These are phyloP conservation scores for Graphium colonna DNA, from an alignment of 2,888 invertebrate species.

Conservation along the genomic window DNA sequence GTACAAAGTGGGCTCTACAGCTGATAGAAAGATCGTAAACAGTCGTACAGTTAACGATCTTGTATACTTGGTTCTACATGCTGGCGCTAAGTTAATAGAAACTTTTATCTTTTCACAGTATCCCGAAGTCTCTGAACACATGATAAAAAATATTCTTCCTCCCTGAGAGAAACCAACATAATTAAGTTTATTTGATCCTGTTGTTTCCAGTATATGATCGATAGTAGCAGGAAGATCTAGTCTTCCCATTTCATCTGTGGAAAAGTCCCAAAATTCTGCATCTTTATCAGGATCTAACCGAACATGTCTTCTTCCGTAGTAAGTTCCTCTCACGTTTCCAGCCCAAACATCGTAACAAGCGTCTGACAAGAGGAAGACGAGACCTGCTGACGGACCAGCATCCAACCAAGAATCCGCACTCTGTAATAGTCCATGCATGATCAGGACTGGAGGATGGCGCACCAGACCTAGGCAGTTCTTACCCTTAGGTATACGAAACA, in stretches of 20 bases:
- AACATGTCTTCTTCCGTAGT: slow-evolving; percentile 78
- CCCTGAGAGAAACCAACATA: slow-evolving; percentile 89
- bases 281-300: slow-evolving; percentile 48
- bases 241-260: slow-evolving; percentile 86
- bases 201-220: slow-evolving; percentile 50
- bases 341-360: slow-evolving; percentile 46
- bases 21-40: slow-evolving; percentile 28
- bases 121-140: slow-evolving; percentile 82
- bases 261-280: slow-evolving; percentile 64
- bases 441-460: slow-evolving; percentile 45
- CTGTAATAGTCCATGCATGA: slow-evolving; percentile 58
- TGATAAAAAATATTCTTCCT: slow-evolving; percentile 82
- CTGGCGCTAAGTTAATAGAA: slow-evolving; percentile 83
- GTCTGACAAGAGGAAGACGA: slow-evolving; percentile 40
- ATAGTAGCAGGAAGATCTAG: slow-evolving; percentile 86
- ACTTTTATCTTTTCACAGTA: slow-evolving; percentile 82
- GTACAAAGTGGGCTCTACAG: slow-evolving; percentile 35
- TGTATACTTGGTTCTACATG: slow-evolving; percentile 66
- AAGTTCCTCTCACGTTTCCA: slow-evolving; percentile 49
- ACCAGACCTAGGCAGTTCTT: slow-evolving; percentile 36
- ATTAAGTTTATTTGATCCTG: slow-evolving; percentile 43
- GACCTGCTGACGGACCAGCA: slow-evolving; percentile 46
- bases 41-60: slow-evolving; percentile 40
- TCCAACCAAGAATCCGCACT: slow-evolving; percentile 56
- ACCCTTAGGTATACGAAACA: slow-evolving; percentile 46